These are phyloP conservation scores for Nixonia krombeini DNA, from an alignment of 1,140 invertebrate genomes.

Conservation along the genomic window DNA sequence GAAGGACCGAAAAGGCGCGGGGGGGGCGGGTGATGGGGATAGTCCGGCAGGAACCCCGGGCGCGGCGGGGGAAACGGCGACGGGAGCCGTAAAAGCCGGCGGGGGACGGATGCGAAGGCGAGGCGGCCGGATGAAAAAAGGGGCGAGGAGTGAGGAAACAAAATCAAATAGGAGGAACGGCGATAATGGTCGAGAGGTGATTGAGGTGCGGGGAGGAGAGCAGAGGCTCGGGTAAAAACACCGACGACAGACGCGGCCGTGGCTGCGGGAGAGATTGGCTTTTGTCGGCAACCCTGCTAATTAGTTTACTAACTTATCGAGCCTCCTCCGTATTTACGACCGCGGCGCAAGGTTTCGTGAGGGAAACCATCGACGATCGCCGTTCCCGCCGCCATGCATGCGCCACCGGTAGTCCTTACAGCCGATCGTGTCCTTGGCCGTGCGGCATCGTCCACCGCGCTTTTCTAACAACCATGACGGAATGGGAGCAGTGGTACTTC, in stretches of 20 bases:
- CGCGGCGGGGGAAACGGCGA: slow-evolving; percentile 60
- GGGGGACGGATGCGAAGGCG: slow-evolving; percentile 59
- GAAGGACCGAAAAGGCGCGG: too few relatives aligned
- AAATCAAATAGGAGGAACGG: slow-evolving; percentile 61
- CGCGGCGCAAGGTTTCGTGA: slow-evolving; percentile 26
- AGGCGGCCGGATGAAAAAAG: slow-evolving; percentile 55
- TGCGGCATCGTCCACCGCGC: too few relatives aligned
- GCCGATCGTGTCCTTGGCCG: too few relatives aligned
- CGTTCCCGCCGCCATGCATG: too few relatives aligned
- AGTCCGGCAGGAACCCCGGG: slow-evolving; percentile 31
- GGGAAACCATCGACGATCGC: slow-evolving; percentile 52
- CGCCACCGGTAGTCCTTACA: too few relatives aligned
- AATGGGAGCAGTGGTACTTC: too few relatives aligned
- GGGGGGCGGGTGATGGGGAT: slow-evolving; percentile 30
- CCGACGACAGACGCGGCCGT: slow-evolving; percentile 55
- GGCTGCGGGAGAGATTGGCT: slow-evolving; percentile 56
- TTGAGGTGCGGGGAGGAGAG: slow-evolving; percentile 21
- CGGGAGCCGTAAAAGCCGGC: slow-evolving; percentile 59
- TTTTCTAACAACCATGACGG: too few relatives aligned
- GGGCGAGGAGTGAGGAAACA: slow-evolving; percentile 53
- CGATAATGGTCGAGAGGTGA: slow-evolving; percentile 47
- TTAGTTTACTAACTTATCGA: slow-evolving; percentile 73
- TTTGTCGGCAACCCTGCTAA: slow-evolving; percentile 70
- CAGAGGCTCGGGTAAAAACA: slow-evolving; percentile 60
- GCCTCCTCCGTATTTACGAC: slow-evolving; percentile 59